Percentiles rank a stretch among this genome's conserved stretches.
phyloP scores from a whole-genome alignment of 2,797 vertebrate species.

The Xenentodon cancila region DNA sequence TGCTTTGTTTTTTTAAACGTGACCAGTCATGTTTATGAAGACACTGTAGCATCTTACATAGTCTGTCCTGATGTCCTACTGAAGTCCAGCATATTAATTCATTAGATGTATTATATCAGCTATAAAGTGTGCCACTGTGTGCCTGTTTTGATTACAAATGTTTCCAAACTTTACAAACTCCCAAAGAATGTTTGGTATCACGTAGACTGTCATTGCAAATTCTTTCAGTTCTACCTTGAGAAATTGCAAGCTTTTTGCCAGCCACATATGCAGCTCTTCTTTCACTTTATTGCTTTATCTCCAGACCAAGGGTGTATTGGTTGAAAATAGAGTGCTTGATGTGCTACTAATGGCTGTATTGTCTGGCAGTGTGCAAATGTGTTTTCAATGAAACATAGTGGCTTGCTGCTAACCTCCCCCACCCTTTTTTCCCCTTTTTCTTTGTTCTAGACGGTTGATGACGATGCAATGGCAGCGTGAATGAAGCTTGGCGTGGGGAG shows the following conservation, averaged over 20 bases:
- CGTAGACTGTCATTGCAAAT: constrained; percentile 15
- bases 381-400: constrained; percentile 71
- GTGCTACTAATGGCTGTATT: constrained; percentile 59
- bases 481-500: constrained; percentile 93
- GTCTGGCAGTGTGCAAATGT: constrained; percentile 67
- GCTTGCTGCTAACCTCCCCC: constrained; percentile 67
- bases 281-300: constrained; percentile 36
- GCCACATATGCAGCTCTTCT: constrained; percentile 39
- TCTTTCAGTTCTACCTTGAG: constrained; percentile 21
- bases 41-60: constrained; percentile 45
- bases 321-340: constrained; percentile 65
- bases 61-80: constrained; percentile 12
- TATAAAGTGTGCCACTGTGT: not conserved
- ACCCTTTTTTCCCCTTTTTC: constrained; percentile 19
- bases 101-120: not conserved
- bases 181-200: constrained; percentile 13
- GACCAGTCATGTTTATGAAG: constrained; percentile 47
- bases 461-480: constrained; percentile 95
- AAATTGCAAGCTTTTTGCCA: constrained; percentile 35
- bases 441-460: constrained; percentile 92
- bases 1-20: constrained; percentile 64
- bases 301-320: constrained; percentile 52
- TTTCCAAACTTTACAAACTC: not conserved
- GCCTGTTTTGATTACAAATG: not conserved
- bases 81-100: constrained; percentile 7